Evolutionary conservation across 2,888 invertebrate genomes (phyloP).

Genomic region (Diaphora mendica): DNA sequence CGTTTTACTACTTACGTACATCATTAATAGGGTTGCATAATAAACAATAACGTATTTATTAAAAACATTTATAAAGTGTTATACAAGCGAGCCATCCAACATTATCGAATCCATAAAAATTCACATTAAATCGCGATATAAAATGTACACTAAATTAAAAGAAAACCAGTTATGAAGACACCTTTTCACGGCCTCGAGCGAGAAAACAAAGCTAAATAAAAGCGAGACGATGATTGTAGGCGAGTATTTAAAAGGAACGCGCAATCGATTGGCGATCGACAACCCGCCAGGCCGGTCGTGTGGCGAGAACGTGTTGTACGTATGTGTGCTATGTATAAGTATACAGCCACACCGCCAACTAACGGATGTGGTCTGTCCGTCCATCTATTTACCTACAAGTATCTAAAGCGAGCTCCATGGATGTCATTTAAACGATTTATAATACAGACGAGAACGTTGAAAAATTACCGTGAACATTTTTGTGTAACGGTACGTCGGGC

Average conservation of each 20-base stretch:
- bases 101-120: conserved; percentile 36
- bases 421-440: conserved; percentile 59
- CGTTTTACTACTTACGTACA: background rate
- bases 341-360: conserved; percentile 46
- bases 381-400: conserved; percentile 59
- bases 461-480: conserved; percentile 54
- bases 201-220: conserved; percentile 57
- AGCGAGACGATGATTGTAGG: conserved; percentile 58
- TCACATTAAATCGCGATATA: conserved; percentile 32
- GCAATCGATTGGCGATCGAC: conserved; percentile 77
- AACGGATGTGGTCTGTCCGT: conserved; percentile 72
- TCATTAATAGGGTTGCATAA: background rate
- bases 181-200: conserved; percentile 53
- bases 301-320: conserved; percentile 41
- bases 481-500: conserved; percentile 46
- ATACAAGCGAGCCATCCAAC: conserved; percentile 12
- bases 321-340: conserved; percentile 37
- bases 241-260: conserved; percentile 68
- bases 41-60: background rate
- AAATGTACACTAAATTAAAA: conserved; percentile 39
- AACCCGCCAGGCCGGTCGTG: conserved; percentile 65
- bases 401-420: conserved; percentile 50
- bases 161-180: conserved; percentile 55
- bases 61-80: background rate
- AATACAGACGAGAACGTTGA: conserved; percentile 45